Evolutionary conservation across 2,113 vertebrate genomes (phyloP).

Genomic region (Proterorhinus semilunaris): DNA sequence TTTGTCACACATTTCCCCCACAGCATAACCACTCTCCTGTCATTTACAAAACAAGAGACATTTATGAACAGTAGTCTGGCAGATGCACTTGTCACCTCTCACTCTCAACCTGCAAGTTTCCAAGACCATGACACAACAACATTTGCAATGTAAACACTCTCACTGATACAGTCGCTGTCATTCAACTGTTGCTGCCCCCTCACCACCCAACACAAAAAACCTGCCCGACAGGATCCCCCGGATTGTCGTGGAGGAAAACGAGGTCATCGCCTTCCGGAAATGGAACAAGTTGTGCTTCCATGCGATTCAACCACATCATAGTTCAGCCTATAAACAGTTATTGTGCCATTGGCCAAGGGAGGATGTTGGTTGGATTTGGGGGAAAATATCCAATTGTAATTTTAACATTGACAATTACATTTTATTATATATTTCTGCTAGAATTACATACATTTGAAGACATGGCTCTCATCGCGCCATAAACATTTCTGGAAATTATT

Average conservation of each 20-base stretch:
- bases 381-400: no score
- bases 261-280: constrained; percentile 33
- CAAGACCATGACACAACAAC: constrained; percentile 36
- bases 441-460: no score
- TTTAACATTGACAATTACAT: no score
- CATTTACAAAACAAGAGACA: no score
- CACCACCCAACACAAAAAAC: constrained; percentile 34
- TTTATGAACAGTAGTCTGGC: no score
- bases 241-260: constrained; percentile 13
- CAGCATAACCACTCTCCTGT: no score
- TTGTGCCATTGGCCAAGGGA: no score
- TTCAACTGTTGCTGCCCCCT: constrained; percentile 41
- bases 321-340: neutral
- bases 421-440: no score
- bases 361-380: no score
- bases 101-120: constrained; percentile 23
- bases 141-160: constrained; percentile 62
- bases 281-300: neutral
- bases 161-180: constrained; percentile 30
- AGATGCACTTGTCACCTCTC: neutral
- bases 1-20: no score
- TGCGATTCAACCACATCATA: neutral
- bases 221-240: constrained; percentile 61
- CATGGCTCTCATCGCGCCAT: no score
- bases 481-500: no score